Evolutionary conservation across 2,113 vertebrate genomes (phyloP).

Genomic region (Trematocara stigmaticum): DNA sequence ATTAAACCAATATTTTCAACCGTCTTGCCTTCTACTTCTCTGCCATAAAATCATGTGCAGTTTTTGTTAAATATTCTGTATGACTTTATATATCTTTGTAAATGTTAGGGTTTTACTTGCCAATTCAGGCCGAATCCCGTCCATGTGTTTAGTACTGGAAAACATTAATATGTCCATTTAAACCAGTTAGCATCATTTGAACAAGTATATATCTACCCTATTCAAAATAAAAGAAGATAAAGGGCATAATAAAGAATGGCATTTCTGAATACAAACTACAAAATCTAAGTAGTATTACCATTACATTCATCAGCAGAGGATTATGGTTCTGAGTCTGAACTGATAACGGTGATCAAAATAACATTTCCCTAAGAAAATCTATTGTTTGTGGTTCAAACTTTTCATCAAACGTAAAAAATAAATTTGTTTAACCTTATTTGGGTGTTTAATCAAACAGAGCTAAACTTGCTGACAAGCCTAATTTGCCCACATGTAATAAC

Average conservation of each 20-base stretch:
- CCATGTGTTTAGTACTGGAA: not conserved
- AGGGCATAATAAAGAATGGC: not conserved
- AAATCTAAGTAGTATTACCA: not conserved
- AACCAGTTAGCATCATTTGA: not conserved
- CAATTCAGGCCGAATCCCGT: not conserved
- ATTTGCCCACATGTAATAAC: not conserved
- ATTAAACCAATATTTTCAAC: not conserved
- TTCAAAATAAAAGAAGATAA: not conserved
- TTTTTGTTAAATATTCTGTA: not conserved
- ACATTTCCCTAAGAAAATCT: not conserved
- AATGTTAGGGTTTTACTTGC: not conserved
- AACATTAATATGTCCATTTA: not conserved
- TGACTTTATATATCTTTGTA: not conserved
- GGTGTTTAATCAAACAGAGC: not conserved
- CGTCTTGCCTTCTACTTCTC: not conserved
- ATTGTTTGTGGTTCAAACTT: not conserved
- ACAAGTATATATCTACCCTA: not conserved
- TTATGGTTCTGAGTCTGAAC: not conserved
- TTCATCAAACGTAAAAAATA: not conserved
- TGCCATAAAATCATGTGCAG: not conserved
- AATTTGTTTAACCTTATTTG: not conserved
- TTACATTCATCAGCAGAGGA: not conserved
- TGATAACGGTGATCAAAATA: not conserved
- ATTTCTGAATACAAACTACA: not conserved
- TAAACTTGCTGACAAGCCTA: not conserved